A percentile compares a stretch with the other conserved stretches of the same genome.
phyloP scores from a whole-genome alignment of 2,113 vertebrate genomes.

The Hippocampus zosterae region DNA sequence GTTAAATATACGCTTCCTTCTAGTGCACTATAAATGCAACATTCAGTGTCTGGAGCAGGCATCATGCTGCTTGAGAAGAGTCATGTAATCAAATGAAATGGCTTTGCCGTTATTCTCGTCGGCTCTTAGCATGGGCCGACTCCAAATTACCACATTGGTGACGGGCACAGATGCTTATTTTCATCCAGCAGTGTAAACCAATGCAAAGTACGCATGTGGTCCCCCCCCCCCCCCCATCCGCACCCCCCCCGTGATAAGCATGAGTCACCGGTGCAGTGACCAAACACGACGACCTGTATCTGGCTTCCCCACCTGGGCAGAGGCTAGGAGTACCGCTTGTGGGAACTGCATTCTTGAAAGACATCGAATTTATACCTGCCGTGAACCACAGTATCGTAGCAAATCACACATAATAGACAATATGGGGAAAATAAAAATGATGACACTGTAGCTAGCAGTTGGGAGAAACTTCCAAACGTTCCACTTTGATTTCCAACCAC shows the following conservation, averaged over 20 bases:
- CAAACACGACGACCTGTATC: slow-evolving; percentile 12
- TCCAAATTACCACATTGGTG: not conserved
- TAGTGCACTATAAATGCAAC: not conserved
- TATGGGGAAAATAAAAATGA: slow-evolving; percentile 6
- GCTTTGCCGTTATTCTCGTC: not conserved
- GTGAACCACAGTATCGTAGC: not conserved
- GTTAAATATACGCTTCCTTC: slow-evolving; percentile 6
- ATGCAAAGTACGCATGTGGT: not conserved
- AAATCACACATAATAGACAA: not conserved
- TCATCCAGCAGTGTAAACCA: not conserved
- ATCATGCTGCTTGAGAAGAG: not conserved
- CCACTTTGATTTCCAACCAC: not conserved
- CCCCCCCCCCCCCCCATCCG: too few species aligned
- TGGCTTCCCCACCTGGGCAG: not conserved
- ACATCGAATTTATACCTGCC: not conserved
- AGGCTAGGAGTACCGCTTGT: slow-evolving; percentile 4
- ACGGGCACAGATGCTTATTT: not conserved
- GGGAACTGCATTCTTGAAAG: slow-evolving; percentile 6
- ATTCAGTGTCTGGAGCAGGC: not conserved
- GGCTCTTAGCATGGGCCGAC: not conserved
- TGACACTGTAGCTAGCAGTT: not conserved
- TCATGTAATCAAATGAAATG: not conserved
- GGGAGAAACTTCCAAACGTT: slow-evolving; percentile 14
- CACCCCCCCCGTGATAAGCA: slow-evolving; percentile 1
- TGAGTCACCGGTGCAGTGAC: slow-evolving; percentile 21